Evolutionary conservation across 2,797 vertebrate genomes (phyloP), one percentile per base, ranked within the genome.

Genomic region (Aphelocoma californica): DNA sequence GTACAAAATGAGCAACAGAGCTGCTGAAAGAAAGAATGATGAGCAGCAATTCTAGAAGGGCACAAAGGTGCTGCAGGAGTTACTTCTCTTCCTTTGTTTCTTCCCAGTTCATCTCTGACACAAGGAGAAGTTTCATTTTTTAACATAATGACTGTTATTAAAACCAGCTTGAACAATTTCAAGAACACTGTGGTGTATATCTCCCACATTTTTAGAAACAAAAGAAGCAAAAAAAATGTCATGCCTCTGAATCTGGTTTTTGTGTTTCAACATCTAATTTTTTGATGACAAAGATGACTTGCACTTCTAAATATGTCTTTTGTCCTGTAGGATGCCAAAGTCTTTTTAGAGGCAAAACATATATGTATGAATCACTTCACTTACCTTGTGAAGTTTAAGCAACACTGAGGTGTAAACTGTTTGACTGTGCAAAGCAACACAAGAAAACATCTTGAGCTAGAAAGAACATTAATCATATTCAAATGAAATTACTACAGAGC

Each of bases 1-100:
- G 91, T 96, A 97, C 94, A 97, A 97, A 97, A 97, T 93, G 89
- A 96, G 81, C 88, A 60, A 86, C 88, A 84, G 83, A 95, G 51
- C 91, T 90, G 88, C 85, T 97, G 97, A 97, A 97, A 97, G 96
- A 96, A 97, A 97, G 97, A 98, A 80, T 93, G 97, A 97, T 96
- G 96, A 97, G 67, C 95, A 77, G 90, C 92, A 90, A 95, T 97
- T 96, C 92, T 79, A 91, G 90, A 88, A 93, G 94, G 96, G 95
- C 91, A 83, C 57, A 67, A 93, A 96, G 95, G 94, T 77, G 10
- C 92, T 96, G 85, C 91, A 88, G 82, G 80, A 57, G 62, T 80
- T 96, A 77, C 90, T 94, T 94, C 82, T 95, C 82, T 92, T 84
- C 88, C 83, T 97, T 97, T 97, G 92, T 97, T 95, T 97, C 95